These are phyloP conservation scores for Urocolius indicus DNA, from an alignment of 2,113 vertebrate species.

Conservation along the genomic window DNA sequence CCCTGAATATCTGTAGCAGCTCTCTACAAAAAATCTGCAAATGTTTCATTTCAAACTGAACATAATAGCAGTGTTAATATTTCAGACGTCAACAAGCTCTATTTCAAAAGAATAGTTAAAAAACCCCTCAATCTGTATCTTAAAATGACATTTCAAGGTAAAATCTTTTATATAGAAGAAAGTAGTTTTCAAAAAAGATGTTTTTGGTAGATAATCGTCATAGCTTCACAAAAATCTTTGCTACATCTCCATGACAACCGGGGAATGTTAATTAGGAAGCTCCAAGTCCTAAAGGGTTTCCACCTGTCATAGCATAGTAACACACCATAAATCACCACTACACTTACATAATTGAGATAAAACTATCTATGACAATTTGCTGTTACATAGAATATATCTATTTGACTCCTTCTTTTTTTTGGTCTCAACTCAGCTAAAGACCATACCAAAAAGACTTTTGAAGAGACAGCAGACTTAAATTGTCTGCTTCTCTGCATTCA, in stretches of 20 bases:
- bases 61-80: neutral
- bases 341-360: slow-evolving; percentile 19
- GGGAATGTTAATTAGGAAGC: slow-evolving; percentile 2
- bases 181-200: neutral
- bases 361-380: neutral
- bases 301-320: slow-evolving; percentile 28
- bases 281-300: slow-evolving; percentile 23
- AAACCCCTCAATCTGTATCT: neutral
- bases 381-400: neutral
- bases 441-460: neutral
- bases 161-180: neutral
- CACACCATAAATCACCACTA: slow-evolving; percentile 14
- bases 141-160: neutral
- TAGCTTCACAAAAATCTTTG: neutral
- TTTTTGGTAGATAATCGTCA: neutral
- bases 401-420: neutral
- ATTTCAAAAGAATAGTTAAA: slow-evolving; percentile 1
- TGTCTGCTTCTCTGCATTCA: neutral
- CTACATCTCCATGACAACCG: slow-evolving; percentile 30
- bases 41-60: neutral
- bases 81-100: no score
- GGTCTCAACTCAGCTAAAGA: neutral
- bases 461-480: neutral
- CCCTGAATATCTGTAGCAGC: neutral
- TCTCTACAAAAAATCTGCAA: neutral